A percentile compares a stretch with the other conserved stretches of the same genome.
phyloP scores from a whole-genome alignment of 2,113 vertebrate genomes.

The Microtus montanus region DNA sequence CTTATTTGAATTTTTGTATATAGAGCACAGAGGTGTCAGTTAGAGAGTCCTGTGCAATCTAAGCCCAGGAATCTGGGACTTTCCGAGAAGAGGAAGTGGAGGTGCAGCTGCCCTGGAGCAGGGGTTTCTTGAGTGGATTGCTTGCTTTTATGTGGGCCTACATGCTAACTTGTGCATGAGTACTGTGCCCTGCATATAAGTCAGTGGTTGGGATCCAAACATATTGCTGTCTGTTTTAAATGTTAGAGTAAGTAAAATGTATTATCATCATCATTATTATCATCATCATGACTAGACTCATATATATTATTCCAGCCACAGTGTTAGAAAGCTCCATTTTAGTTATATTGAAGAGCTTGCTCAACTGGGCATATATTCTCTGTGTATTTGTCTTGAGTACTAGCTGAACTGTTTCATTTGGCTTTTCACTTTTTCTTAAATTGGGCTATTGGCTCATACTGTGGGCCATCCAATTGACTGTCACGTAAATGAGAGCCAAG shows the following conservation, averaged over 20 bases:
- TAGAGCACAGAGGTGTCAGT: neutral
- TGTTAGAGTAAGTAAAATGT: neutral
- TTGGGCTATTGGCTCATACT: neutral
- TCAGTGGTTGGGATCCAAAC: neutral
- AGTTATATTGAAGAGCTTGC: neutral
- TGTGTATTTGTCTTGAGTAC: neutral
- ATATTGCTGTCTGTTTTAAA: constrained; percentile 12
- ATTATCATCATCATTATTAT: neutral
- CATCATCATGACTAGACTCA: neutral
- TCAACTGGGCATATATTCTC: neutral
- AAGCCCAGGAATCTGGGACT: neutral
- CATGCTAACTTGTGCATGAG: constrained; percentile 6
- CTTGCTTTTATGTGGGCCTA: neutral
- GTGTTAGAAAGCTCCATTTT: constrained; percentile 33
- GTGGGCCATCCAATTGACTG: neutral
- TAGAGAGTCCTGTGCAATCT: neutral
- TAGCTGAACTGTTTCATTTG: neutral
- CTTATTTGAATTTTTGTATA: neutral
- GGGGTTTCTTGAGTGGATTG: neutral
- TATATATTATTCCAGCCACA: neutral
- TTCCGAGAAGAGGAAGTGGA: neutral
- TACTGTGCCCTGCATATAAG: neutral
- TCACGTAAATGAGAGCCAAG: neutral
- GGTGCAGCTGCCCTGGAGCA: neutral
- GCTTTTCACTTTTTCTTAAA: neutral